These are phyloP conservation scores for Scelioninae gen. 2 DNA, from an alignment of 2,888 invertebrate species.

Conservation along the genomic window DNA sequence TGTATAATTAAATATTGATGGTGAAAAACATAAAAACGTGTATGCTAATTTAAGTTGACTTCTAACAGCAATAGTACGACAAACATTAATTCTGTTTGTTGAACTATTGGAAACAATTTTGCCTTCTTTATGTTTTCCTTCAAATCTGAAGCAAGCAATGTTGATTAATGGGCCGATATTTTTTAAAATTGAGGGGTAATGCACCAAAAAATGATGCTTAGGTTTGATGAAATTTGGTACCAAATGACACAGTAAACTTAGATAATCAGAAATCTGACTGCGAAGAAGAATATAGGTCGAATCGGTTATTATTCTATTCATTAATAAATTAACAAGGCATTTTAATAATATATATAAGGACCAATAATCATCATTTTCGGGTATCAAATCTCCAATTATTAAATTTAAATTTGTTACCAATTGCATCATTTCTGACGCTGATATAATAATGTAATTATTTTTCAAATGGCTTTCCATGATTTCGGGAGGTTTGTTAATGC, in stretches of 20 bases:
- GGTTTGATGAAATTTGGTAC: constrained; percentile 36
- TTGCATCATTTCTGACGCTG: constrained; percentile 29
- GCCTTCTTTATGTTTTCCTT: no score
- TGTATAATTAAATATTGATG: not conserved
- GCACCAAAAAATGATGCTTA: constrained; percentile 57
- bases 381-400: constrained; percentile 33
- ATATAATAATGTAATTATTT: constrained; percentile 17
- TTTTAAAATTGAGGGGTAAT: constrained; percentile 40
- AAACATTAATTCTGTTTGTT: not conserved
- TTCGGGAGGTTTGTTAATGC: constrained; percentile 32
- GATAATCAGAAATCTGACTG: not conserved
- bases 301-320: not conserved
- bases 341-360: constrained; percentile 13
- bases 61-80: not conserved
- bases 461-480: constrained; percentile 24
- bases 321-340: not conserved
- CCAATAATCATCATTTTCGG: constrained; percentile 28
- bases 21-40: not conserved
- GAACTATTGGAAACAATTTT: not conserved
- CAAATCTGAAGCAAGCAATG: no score
- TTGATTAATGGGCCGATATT: not conserved
- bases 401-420: constrained; percentile 27
- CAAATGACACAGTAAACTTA: not conserved
- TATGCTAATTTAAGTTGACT: not conserved
- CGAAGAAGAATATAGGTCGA: not conserved